Evolutionary conservation across 2,797 vertebrate genomes (phyloP), one percentile per base, ranked within the genome.

Genomic region (Adrianichthys oophorus): DNA sequence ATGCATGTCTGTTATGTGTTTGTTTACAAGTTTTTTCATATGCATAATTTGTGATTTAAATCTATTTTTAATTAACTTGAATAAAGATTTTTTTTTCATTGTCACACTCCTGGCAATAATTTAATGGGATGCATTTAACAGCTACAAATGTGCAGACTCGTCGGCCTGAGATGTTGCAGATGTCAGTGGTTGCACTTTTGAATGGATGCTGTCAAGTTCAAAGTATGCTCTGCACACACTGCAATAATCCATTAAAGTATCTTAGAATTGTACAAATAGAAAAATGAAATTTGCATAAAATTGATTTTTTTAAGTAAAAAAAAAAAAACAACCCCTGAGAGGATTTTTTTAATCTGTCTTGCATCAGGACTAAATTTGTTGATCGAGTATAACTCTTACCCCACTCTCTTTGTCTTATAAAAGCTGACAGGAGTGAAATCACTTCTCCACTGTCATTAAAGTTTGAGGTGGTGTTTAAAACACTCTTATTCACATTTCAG

Each of bases 371-470:
- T 15, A 48, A 23, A 49, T 58, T 48, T 23, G 15, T 12, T 4
- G 32, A 61, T 73, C 43, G 48, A 37, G 21, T 42, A 48, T 52
- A 45, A 59, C 52, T 57, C 43, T 12, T 17, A 24, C 52, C 59
- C 58, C 45, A 43, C 29, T 8, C 3, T 54, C 18, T 58, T 48
- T 51, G 53, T 64, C 50, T 54, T 18, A 51, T 54, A 55, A 54
- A 26, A 5, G 52, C 59, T 51, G 42, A 59, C 42, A 26, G 51
- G 26, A 61, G 56, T 52, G 58, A 70, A 71, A 58, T 66, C 62
- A 66, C 62, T 48, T 62, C 41, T 43, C 62, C 55, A 62, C 56
- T 68, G 68, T 49, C 65, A 61, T 52, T 41, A 56, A 58, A 52
- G 52, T 65, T 60, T 52, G 23, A 57, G 44, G 56, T 14, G 15